phyloP scores from a whole-genome alignment of 2,797 vertebrate species.

The Neomorphus geoffroyi region DNA sequence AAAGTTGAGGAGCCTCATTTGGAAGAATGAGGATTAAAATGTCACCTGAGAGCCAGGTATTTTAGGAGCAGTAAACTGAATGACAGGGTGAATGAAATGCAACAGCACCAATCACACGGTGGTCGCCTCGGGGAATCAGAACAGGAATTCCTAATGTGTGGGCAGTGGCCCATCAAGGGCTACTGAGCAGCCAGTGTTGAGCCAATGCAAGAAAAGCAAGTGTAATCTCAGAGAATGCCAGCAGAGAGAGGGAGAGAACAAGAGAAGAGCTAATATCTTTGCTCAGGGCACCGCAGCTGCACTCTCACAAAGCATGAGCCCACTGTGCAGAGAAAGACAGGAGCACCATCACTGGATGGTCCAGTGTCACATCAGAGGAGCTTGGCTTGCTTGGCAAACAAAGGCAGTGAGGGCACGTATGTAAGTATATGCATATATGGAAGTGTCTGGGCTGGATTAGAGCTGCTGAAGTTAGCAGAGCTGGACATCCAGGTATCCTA shows the following conservation, averaged over 20 bases:
- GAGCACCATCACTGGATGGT: background rate
- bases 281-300: background rate
- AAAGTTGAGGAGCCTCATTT: background rate
- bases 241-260: conserved; percentile 22
- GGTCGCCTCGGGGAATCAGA: background rate
- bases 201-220: background rate
- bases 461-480: background rate
- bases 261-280: background rate
- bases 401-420: rapidly evolving
- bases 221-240: background rate
- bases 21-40: background rate
- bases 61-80: background rate
- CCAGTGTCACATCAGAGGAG: background rate
- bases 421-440: no score
- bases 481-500: background rate
- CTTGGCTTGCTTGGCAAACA: background rate
- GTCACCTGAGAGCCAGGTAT: background rate
- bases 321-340: background rate
- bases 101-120: rapidly evolving
- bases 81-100: background rate
- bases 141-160: background rate
- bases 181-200: background rate
- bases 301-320: background rate
- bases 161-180: background rate
- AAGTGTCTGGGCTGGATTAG: background rate